These are phyloP conservation scores for Strix uralensis DNA, from an alignment of 2,113 vertebrate species.

Conservation along the genomic window DNA sequence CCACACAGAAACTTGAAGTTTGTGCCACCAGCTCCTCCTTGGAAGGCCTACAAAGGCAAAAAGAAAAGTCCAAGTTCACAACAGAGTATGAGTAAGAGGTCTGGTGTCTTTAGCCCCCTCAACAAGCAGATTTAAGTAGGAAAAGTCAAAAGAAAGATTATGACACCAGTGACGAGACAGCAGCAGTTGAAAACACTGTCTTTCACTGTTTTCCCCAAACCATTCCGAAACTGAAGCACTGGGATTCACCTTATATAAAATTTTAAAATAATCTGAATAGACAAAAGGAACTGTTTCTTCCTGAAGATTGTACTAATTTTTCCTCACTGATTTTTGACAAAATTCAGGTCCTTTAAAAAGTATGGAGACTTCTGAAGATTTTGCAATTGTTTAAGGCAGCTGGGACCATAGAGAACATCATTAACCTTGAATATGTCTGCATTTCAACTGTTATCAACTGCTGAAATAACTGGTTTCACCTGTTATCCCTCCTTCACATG, in stretches of 20 bases:
- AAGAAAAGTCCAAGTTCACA: neutral
- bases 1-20: neutral
- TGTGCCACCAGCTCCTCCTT: neutral
- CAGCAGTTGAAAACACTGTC: neutral
- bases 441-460: neutral
- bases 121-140: neutral
- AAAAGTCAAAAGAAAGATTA: neutral
- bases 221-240: neutral
- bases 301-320: neutral
- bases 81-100: neutral
- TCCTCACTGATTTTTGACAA: neutral
- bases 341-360: neutral
- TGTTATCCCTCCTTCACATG: neutral
- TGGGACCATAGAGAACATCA: neutral
- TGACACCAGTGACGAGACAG: neutral
- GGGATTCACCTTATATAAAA: neutral
- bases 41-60: neutral
- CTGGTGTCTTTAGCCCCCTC: neutral
- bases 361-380: neutral
- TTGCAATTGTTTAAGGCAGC: neutral
- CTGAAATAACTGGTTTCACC: constrained; percentile 20
- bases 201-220: neutral
- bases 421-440: neutral
- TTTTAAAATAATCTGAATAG: neutral
- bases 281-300: neutral